Evolutionary conservation across 2,113 vertebrate genomes (phyloP).

Genomic region (Coreoperca whiteheadi): DNA sequence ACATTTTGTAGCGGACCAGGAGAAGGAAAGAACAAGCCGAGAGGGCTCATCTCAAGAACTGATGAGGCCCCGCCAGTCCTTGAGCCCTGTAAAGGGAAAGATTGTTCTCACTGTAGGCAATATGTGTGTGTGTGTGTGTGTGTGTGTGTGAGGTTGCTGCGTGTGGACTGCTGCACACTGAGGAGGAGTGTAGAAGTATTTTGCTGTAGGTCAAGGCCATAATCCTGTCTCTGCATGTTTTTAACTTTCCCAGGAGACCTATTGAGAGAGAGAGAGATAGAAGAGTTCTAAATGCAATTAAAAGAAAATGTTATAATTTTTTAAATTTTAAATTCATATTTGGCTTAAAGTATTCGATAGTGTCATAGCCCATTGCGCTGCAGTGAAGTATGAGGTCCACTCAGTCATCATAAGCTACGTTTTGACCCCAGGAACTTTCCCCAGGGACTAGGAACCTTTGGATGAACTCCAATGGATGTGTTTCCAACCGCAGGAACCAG

Average conservation of each 20-base stretch:
- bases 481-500: too few species aligned
- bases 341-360: too few species aligned
- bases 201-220: slow-evolving; percentile 38
- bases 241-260: not conserved
- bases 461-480: too few species aligned
- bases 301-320: too few species aligned
- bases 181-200: slow-evolving; percentile 16
- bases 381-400: too few species aligned
- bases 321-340: too few species aligned
- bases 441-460: too few species aligned
- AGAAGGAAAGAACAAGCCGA: slow-evolving; percentile 10
- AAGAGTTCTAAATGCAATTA: too few species aligned
- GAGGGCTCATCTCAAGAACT: slow-evolving; percentile 41
- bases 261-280: not conserved
- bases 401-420: too few species aligned
- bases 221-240: not conserved
- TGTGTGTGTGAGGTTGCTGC: slow-evolving; percentile 2
- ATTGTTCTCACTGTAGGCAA: slow-evolving; percentile 23
- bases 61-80: slow-evolving; percentile 53
- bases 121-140: not conserved
- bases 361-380: too few species aligned
- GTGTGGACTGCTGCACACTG: slow-evolving; percentile 17
- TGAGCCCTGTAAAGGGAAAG: slow-evolving; percentile 49
- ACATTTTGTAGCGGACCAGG: slow-evolving; percentile 39
- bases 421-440: too few species aligned